Evolutionary conservation across 2,888 invertebrate species (phyloP).

Genomic region (Drosophila kanekoi): DNA sequence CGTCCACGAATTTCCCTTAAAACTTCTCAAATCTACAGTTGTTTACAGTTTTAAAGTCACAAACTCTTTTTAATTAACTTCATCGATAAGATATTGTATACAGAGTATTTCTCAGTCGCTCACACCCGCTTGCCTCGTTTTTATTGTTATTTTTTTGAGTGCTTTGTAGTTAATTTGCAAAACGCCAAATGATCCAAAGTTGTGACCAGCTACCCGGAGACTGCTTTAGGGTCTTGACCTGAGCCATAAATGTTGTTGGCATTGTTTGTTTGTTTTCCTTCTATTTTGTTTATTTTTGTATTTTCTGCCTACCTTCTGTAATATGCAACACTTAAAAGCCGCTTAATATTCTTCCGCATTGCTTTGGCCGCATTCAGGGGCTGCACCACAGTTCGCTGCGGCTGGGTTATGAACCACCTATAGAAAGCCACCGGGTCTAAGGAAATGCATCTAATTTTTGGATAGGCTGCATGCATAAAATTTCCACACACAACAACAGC

Average conservation of each 20-base stretch:
- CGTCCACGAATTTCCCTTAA: no score
- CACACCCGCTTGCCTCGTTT: neutral
- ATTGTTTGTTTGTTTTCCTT: slow-evolving; percentile 13
- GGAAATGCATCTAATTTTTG: slow-evolving; percentile 72
- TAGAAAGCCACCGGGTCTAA: slow-evolving; percentile 12
- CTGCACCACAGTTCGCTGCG: slow-evolving; percentile 50
- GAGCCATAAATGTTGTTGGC: slow-evolving; percentile 2
- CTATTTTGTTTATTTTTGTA: slow-evolving; percentile 10
- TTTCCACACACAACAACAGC: slow-evolving; percentile 39
- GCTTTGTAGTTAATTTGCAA: slow-evolving; percentile 63
- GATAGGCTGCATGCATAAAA: slow-evolving; percentile 56
- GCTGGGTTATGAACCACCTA: slow-evolving; percentile 48
- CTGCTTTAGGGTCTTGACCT: slow-evolving; percentile 10
- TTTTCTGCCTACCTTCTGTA: slow-evolving; percentile 30
- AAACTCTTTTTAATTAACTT: no score
- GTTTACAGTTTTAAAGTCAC: no score
- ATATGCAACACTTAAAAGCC: slow-evolving; percentile 74
- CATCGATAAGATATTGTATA: no score
- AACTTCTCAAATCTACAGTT: no score
- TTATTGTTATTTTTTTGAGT: slow-evolving; percentile 3
- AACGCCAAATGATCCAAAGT: slow-evolving; percentile 54
- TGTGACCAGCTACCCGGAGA: slow-evolving; percentile 2
- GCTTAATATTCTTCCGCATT: slow-evolving; percentile 79
- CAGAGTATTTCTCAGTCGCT: neutral
- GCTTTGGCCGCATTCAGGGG: slow-evolving; percentile 77